phyloP scores from a whole-genome alignment of 2,113 vertebrate species.

The Catharus fuscescens region DNA sequence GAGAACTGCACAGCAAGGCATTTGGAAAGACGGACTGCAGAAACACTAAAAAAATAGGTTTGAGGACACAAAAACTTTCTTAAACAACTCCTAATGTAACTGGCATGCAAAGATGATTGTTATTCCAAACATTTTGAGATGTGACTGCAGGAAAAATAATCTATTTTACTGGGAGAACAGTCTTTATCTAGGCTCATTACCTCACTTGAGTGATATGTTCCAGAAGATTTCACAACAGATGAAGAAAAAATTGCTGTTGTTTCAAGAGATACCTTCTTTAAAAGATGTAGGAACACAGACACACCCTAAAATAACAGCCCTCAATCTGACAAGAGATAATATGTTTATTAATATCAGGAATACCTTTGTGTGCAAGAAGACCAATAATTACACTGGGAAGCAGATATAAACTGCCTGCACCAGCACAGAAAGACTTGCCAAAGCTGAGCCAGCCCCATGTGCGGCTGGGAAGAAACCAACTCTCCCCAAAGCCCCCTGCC shows the following conservation, averaged over 20 bases:
- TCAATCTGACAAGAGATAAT: neutral
- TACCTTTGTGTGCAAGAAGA: neutral
- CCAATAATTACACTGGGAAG: neutral
- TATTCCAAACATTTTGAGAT: constrained; percentile 16
- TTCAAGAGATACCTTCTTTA: neutral
- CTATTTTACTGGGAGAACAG: neutral
- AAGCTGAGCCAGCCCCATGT: neutral
- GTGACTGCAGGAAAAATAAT: neutral
- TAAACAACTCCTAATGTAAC: neutral
- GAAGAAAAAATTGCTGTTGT: neutral
- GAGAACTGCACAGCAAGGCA: constrained; percentile 26
- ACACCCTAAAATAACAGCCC: neutral
- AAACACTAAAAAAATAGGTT: neutral
- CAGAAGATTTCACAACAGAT: constrained; percentile 36
- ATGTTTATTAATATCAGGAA: neutral
- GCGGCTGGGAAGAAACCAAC: neutral
- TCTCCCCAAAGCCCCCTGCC: neutral
- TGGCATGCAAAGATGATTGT: neutral
- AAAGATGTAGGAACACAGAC: neutral
- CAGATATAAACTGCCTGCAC: neutral
- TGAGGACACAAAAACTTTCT: neutral
- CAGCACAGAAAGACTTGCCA: neutral
- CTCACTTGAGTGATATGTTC: neutral
- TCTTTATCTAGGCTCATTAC: constrained; percentile 13
- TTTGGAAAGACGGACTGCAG: neutral